Evolutionary conservation across 2,113 vertebrate species (phyloP).

Genomic region (Neoarius graeffei): DNA sequence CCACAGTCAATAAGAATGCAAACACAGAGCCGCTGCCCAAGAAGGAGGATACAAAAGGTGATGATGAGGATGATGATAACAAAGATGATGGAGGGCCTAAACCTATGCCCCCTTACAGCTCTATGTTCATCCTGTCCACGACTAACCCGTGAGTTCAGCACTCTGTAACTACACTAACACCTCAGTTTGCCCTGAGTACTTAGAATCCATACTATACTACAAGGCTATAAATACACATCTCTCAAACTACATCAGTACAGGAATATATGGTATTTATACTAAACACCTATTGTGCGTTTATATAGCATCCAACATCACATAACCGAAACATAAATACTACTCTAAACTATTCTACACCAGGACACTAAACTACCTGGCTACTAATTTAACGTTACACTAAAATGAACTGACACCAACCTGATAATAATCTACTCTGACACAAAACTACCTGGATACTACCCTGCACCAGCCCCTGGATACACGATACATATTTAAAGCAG

Average conservation of each 20-base stretch:
- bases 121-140: slow-evolving; percentile 93
- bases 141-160: slow-evolving; percentile 86
- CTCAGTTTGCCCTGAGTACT: neutral
- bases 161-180: neutral
- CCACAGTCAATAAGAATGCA: slow-evolving; percentile 88
- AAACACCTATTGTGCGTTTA: neutral
- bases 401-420: neutral
- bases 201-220: neutral
- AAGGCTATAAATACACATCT: neutral
- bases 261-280: neutral
- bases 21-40: slow-evolving; percentile 85
- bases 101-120: slow-evolving; percentile 95
- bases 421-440: neutral
- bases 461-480: neutral
- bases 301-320: neutral
- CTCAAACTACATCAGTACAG: neutral
- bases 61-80: slow-evolving; percentile 83
- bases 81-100: slow-evolving; percentile 80
- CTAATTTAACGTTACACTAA: neutral
- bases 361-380: neutral
- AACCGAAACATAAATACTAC: neutral
- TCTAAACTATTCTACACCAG: neutral
- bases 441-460: neutral
- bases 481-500: neutral
- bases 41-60: slow-evolving; percentile 83